phyloP scores from a whole-genome alignment of 2,888 invertebrate species.

The Oligia strigilis region DNA sequence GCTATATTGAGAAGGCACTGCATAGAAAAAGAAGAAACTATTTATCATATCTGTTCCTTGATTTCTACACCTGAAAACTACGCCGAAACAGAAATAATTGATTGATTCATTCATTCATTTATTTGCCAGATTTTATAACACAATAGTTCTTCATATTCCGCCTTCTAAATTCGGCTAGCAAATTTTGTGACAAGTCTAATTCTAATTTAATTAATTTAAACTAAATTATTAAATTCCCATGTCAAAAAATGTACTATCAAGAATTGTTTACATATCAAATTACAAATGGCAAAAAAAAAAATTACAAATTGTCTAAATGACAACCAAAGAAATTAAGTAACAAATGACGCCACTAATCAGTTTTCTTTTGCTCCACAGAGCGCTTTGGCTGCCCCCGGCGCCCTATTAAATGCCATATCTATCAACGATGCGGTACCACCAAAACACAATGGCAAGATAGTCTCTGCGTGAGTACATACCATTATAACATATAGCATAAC shows the following conservation, averaged over 20 bases:
- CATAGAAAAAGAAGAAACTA: neutral
- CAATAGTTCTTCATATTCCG: too few species aligned
- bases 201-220: too few species aligned
- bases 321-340: too few species aligned
- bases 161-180: too few species aligned
- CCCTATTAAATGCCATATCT: neutral
- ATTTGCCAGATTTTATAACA: too few species aligned
- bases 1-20: neutral
- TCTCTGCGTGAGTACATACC: conserved; percentile 47
- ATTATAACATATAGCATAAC: neutral
- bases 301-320: too few species aligned
- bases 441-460: conserved; percentile 24
- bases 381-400: conserved; percentile 57
- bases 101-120: too few species aligned
- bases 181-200: too few species aligned
- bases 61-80: neutral
- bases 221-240: too few species aligned
- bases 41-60: neutral
- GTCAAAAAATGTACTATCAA: too few species aligned
- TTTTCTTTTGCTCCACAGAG: conserved; percentile 45
- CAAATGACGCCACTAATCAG: neutral
- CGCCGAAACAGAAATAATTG: neutral
- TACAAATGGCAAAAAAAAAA: too few species aligned
- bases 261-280: too few species aligned
- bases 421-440: conserved; percentile 19